Conservation (phyloP, 2,888 invertebrate species). For the Zelleria hepariella region DNA sequence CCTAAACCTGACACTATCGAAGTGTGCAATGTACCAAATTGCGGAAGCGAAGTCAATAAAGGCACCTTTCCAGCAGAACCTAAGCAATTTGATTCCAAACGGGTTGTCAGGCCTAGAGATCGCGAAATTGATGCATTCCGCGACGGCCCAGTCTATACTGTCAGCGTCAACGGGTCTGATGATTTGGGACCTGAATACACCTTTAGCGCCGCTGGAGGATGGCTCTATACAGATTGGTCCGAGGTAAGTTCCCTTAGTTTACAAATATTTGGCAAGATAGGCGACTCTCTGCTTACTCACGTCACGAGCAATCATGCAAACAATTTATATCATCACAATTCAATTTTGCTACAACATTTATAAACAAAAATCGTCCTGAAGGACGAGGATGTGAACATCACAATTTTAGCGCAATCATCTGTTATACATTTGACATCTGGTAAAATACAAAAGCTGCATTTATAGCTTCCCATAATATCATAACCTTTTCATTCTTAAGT, state of each 20-base stretch:
- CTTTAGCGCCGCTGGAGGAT: constrained; percentile 52
- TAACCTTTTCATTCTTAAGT: neutral
- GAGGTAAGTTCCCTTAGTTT: constrained; percentile 66
- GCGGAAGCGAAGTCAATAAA: constrained; percentile 23
- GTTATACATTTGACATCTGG: too few relatives aligned
- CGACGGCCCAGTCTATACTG: constrained; percentile 54
- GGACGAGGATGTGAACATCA: too few relatives aligned
- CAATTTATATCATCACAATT: too few relatives aligned
- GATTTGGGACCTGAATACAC: constrained; percentile 55
- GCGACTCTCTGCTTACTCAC: too few relatives aligned
- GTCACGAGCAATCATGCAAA: too few relatives aligned
- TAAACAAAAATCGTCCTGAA: too few relatives aligned
- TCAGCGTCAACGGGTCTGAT: constrained; percentile 45
- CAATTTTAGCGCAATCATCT: too few relatives aligned
- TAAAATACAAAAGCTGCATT: too few relatives aligned
- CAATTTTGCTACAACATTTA: too few relatives aligned
- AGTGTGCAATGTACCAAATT: constrained; percentile 46
- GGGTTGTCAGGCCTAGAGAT: constrained; percentile 24
- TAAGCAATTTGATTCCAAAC: neutral
- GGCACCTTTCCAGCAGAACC: constrained; percentile 4
- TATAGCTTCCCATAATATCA: too few relatives aligned
- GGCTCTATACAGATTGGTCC: constrained; percentile 74
- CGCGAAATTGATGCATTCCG: constrained; percentile 39
- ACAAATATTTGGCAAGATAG: too few relatives aligned
- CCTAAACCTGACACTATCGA: constrained; percentile 45